Conservation (phyloP, 2,113 vertebrate species). For the Aldabrachelys gigantea region DNA sequence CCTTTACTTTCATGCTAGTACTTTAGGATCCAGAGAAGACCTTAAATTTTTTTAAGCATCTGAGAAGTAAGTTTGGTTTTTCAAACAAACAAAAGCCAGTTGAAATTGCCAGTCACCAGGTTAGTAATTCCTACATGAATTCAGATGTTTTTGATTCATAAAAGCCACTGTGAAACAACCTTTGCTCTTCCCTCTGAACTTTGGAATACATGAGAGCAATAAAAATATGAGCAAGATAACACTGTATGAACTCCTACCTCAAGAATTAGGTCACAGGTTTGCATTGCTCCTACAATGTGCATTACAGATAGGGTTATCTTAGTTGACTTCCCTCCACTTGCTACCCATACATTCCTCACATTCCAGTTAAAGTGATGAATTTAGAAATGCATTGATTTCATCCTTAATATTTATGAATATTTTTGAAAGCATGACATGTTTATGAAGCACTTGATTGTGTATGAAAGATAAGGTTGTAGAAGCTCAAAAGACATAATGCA, state of each 20-base stretch:
- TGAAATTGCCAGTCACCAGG: neutral
- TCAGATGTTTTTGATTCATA: neutral
- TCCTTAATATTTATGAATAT: constrained; percentile 24
- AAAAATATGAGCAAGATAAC: neutral
- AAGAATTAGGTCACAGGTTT: neutral
- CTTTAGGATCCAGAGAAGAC: constrained; percentile 10
- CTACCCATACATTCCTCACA: constrained; percentile 21
- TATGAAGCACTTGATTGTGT: neutral
- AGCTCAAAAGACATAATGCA: constrained; percentile 12
- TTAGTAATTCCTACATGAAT: neutral
- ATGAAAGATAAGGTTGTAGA: neutral
- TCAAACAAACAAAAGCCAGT: neutral
- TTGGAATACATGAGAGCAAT: neutral
- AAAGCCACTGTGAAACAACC: neutral
- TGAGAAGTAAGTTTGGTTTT: neutral
- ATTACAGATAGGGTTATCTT: constrained; percentile 26
- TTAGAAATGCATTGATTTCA: constrained; percentile 8
- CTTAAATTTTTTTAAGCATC: neutral
- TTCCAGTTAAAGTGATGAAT: constrained; percentile 32
- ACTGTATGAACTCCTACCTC: neutral
- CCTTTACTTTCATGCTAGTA: neutral
- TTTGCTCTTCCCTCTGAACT: neutral
- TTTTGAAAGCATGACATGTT: neutral
- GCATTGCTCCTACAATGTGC: constrained; percentile 8
- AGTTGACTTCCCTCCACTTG: constrained; percentile 30